Conservation (phyloP, 2,888 invertebrate genomes). For the Caenorhabditis auriculariae region DNA sequence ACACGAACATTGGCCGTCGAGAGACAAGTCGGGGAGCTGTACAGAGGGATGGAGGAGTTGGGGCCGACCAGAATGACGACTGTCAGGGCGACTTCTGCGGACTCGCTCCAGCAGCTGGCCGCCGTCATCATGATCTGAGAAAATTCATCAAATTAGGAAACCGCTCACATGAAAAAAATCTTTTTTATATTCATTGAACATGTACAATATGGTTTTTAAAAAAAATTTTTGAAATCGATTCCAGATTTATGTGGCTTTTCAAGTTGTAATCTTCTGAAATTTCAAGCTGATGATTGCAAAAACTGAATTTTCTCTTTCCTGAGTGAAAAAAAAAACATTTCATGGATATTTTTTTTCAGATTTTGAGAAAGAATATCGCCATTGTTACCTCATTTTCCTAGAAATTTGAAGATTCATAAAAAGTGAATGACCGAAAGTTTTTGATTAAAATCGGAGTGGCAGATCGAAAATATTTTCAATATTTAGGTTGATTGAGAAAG, state of each 20-base stretch:
- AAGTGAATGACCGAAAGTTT: no score
- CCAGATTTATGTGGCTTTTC: neutral
- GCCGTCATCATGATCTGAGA: slow-evolving; percentile 18
- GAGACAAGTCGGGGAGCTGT: slow-evolving; percentile 16
- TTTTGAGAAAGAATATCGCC: no score
- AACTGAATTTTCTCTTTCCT: no score
- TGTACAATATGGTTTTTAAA: neutral
- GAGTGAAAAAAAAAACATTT: no score
- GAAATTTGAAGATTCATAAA: no score
- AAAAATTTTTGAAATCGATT: neutral
- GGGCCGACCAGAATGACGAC: slow-evolving; percentile 6
- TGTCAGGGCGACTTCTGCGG: slow-evolving; percentile 20
- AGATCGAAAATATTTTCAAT: no score
- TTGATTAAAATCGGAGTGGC: no score
- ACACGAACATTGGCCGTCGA: slow-evolving; percentile 17
- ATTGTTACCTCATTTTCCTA: no score
- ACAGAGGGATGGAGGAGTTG: slow-evolving; percentile 13
- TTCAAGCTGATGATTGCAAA: no score
- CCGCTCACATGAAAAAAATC: neutral
- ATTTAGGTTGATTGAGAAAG: no score
- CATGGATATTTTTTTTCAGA: no score
- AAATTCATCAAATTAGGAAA: neutral
- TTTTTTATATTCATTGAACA: neutral
- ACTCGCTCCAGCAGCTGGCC: slow-evolving; percentile 13
- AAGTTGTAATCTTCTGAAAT: no score